phyloP scores from a whole-genome alignment of 2,888 invertebrate genomes.

The Disparrhopalites patrizii region DNA sequence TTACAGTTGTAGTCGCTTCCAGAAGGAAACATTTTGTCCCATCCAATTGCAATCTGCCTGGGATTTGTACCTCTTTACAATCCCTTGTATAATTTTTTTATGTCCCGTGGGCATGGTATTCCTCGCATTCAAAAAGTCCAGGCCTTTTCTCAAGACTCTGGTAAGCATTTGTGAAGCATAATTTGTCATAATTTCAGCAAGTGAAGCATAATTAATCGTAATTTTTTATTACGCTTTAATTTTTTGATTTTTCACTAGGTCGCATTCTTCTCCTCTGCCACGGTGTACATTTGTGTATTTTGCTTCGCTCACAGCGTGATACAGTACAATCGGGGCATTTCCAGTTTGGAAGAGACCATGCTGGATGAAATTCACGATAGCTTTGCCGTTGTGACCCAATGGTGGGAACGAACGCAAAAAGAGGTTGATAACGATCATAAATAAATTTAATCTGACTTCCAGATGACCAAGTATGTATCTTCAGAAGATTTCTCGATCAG shows the following conservation, averaged over 20 bases:
- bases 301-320: neutral
- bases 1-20: neutral
- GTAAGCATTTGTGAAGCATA: no score
- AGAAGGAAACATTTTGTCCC: neutral
- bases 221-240: neutral
- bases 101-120: neutral
- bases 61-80: neutral
- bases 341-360: neutral
- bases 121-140: neutral
- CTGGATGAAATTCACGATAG: neutral
- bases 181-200: neutral
- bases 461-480: no score
- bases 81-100: neutral
- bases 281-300: neutral
- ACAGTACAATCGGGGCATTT: neutral
- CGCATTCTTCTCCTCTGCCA: neutral
- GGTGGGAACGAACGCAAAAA: neutral
- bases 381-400: neutral
- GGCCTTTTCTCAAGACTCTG: neutral
- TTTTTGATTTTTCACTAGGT: neutral
- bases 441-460: no score
- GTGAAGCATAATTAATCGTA: no score
- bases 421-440: neutral
- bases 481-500: no score
- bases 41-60: neutral